Evolutionary conservation across 2,113 vertebrate genomes (phyloP).

Genomic region (Platichthys flesus): DNA sequence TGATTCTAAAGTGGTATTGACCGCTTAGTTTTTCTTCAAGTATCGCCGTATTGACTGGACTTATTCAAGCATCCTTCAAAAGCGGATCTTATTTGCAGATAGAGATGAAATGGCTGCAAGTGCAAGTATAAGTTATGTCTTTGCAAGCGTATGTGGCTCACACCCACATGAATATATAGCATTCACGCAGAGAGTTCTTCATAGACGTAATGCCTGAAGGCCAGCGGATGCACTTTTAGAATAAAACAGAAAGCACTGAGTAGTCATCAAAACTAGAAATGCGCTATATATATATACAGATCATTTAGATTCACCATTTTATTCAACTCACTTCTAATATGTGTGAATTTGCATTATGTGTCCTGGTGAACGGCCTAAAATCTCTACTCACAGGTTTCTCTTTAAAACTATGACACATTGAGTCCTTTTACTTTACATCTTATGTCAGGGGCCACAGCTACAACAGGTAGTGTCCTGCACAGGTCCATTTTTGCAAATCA

Average conservation of each 20-base stretch:
- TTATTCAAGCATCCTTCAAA: conserved; percentile 41
- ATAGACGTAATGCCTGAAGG: not conserved
- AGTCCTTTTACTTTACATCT: too few species aligned
- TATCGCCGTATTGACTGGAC: conserved; percentile 17
- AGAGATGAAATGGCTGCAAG: conserved; percentile 25
- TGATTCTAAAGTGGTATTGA: conserved; percentile 43
- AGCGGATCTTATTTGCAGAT: conserved; percentile 33
- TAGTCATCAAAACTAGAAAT: too few species aligned
- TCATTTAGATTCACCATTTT: too few species aligned
- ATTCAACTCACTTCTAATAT: too few species aligned
- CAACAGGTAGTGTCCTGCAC: too few species aligned
- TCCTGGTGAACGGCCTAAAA: too few species aligned
- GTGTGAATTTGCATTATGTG: too few species aligned
- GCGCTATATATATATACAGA: too few species aligned
- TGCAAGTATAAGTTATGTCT: not conserved
- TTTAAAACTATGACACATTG: too few species aligned
- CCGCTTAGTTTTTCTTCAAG: conserved; percentile 41
- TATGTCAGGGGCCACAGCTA: too few species aligned
- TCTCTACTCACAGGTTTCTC: too few species aligned
- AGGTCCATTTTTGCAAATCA: too few species aligned
- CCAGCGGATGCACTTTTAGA: not conserved
- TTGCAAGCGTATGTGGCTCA: not conserved
- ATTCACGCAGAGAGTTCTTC: not conserved
- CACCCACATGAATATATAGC: not conserved
- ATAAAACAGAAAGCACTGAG: not conserved